Evolutionary conservation across 2,113 vertebrate species (phyloP).

Genomic region (Heteronetta atricapilla): DNA sequence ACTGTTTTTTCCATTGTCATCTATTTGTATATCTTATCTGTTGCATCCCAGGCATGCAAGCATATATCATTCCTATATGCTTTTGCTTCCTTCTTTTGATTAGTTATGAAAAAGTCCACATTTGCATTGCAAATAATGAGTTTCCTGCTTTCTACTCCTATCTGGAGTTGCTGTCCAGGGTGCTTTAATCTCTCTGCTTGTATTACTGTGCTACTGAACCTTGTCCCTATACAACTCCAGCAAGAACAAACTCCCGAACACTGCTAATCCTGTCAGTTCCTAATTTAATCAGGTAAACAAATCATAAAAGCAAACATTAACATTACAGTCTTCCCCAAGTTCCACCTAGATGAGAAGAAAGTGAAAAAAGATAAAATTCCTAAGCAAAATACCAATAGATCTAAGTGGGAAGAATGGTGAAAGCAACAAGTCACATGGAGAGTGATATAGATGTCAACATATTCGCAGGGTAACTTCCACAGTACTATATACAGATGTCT

Average conservation of each 20-base stretch:
- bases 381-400: not conserved
- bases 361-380: not conserved
- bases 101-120: not conserved
- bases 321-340: not conserved
- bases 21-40: not conserved
- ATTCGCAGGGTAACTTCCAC: not conserved
- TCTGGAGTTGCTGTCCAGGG: not conserved
- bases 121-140: not conserved
- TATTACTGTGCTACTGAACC: not conserved
- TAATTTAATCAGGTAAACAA: not conserved
- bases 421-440: rapidly evolving
- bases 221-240: not conserved
- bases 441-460: not conserved
- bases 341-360: not conserved
- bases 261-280: not conserved
- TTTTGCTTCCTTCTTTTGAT: not conserved
- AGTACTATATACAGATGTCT: not conserved
- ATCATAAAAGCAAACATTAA: not conserved
- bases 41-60: not conserved
- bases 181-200: not conserved
- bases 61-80: not conserved
- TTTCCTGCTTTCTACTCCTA: not conserved
- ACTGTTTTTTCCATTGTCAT: not conserved
- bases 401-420: not conserved
- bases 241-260: not conserved